These are phyloP conservation scores for Polia nebulosa DNA, from an alignment of 2,888 invertebrate species.

Conservation along the genomic window DNA sequence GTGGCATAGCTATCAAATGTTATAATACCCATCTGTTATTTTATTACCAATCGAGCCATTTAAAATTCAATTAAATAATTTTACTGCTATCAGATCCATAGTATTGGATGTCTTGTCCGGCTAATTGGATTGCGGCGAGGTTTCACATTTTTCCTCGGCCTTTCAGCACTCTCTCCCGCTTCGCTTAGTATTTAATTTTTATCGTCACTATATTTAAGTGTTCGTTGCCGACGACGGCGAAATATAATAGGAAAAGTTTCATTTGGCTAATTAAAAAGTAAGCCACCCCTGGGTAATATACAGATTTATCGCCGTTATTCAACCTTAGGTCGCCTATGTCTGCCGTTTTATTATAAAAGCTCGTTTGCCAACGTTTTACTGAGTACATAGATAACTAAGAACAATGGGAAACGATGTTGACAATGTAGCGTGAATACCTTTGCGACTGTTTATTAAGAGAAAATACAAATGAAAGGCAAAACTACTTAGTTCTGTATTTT, in stretches of 20 bases:
- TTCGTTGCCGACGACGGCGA: slow-evolving; percentile 76
- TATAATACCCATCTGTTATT: slow-evolving; percentile 49
- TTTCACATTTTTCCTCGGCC: slow-evolving; percentile 79
- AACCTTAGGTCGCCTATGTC: slow-evolving; percentile 77
- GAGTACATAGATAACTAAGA: slow-evolving; percentile 74
- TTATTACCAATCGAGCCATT: slow-evolving; percentile 59
- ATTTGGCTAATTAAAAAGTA: slow-evolving; percentile 90
- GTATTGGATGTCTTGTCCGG: slow-evolving; percentile 81
- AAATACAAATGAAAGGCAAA: slow-evolving; percentile 67
- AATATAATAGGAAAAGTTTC: slow-evolving; percentile 88
- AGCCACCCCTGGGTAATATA: slow-evolving; percentile 83
- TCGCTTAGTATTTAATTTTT: slow-evolving; percentile 84
- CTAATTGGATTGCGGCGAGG: slow-evolving; percentile 85
- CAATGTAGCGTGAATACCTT: slow-evolving; percentile 76
- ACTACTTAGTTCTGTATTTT: slow-evolving; percentile 57
- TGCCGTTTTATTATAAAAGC: slow-evolving; percentile 79
- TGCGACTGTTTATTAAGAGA: slow-evolving; percentile 70
- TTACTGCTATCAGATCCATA: slow-evolving; percentile 76
- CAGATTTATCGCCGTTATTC: slow-evolving; percentile 84
- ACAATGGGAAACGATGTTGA: slow-evolving; percentile 78
- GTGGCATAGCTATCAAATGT: too few relatives aligned
- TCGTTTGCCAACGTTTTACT: slow-evolving; percentile 78
- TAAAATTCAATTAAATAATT: slow-evolving; percentile 79
- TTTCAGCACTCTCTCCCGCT: slow-evolving; percentile 70
- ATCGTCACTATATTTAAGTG: slow-evolving; percentile 74